These are phyloP conservation scores for Chiropotes sagulatus DNA, from an alignment of 2,797 vertebrate species.

Conservation along the genomic window DNA sequence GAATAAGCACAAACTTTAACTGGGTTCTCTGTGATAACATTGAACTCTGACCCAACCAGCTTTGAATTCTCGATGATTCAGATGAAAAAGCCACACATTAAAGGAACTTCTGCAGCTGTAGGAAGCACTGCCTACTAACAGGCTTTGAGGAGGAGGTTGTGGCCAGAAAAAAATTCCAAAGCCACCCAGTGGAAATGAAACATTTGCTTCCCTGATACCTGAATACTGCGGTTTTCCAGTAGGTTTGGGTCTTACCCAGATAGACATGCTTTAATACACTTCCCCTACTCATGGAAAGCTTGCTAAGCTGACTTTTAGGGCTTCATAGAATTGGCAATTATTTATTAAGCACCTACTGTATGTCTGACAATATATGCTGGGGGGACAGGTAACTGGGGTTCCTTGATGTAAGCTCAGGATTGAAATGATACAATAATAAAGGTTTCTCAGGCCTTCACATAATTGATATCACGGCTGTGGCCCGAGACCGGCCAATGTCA, in stretches of 20 bases:
- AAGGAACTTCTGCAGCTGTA: neutral
- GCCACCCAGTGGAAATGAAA: neutral
- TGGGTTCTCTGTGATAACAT: neutral
- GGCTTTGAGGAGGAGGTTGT: slow-evolving; percentile 39
- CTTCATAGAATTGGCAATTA: accelerated
- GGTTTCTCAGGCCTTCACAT: neutral
- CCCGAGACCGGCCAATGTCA: accelerated
- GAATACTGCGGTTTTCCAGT: neutral
- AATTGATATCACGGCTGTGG: neutral
- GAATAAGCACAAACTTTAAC: neutral
- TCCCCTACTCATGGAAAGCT: neutral
- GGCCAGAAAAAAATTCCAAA: slow-evolving; percentile 56
- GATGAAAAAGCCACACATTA: neutral
- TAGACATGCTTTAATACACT: neutral
- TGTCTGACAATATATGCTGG: neutral
- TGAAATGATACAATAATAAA: neutral
- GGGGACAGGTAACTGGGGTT: no score
- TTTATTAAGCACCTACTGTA: neutral
- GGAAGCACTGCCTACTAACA: neutral
- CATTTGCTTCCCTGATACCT: neutral
- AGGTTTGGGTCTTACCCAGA: neutral
- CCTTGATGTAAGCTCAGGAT: neutral
- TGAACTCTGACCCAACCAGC: neutral
- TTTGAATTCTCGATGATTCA: neutral
- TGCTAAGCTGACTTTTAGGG: neutral